These are phyloP conservation scores for Cotesia chilonis DNA, from an alignment of 1,140 invertebrate genomes.

Conservation along the genomic window DNA sequence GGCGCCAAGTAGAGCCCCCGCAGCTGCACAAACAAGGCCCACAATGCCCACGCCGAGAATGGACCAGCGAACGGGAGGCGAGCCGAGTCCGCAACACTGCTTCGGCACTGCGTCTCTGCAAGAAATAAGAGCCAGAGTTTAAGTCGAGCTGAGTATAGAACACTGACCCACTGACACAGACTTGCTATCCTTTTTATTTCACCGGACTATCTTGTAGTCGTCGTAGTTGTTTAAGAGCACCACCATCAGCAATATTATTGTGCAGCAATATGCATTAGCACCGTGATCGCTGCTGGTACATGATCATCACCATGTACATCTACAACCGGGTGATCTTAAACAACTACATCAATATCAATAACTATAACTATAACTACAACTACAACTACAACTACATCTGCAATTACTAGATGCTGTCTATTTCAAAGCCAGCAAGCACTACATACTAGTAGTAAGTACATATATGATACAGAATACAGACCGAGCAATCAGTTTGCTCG, in stretches of 20 bases:
- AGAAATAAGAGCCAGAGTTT: slow-evolving; percentile 31
- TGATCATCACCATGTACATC: too few relatives aligned
- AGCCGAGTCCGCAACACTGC: slow-evolving; percentile 63
- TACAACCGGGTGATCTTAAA: too few relatives aligned
- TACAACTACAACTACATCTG: not conserved
- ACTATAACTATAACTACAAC: not conserved
- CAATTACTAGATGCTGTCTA: slow-evolving; percentile 9
- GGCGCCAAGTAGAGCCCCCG: slow-evolving; percentile 61
- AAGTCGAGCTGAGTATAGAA: slow-evolving; percentile 38
- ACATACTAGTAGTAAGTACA: too few relatives aligned
- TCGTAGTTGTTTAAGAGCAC: not conserved
- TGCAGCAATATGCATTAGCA: too few relatives aligned
- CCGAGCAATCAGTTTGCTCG: too few relatives aligned
- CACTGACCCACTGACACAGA: slow-evolving; percentile 60
- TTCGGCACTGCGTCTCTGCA: slow-evolving; percentile 63
- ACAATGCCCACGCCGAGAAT: slow-evolving; percentile 63
- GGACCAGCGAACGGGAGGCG: slow-evolving; percentile 63
- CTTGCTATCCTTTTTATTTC: slow-evolving; percentile 33
- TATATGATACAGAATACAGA: too few relatives aligned
- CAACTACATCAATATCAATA: not conserved
- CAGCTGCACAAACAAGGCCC: slow-evolving; percentile 62
- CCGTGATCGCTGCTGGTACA: too few relatives aligned
- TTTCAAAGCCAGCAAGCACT: slow-evolving; percentile 4
- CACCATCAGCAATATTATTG: too few relatives aligned
- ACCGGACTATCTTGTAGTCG: not conserved